Evolutionary conservation across 1,140 invertebrate genomes (phyloP).

Genomic region (Uloborus diversus): DNA sequence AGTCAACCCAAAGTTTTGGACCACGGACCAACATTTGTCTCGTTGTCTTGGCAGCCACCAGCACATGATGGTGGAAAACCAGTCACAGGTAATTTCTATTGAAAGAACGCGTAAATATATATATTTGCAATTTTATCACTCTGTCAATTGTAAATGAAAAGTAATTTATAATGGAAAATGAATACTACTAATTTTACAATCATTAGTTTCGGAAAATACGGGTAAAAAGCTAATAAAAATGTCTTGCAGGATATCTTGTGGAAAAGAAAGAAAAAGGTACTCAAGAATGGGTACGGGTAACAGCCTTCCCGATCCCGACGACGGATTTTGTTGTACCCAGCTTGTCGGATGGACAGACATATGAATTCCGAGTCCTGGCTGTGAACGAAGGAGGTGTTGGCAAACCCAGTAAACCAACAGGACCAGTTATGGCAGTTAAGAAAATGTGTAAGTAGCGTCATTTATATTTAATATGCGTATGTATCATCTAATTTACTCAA

Average conservation of each 20-base stretch:
- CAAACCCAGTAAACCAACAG: constrained; percentile 90
- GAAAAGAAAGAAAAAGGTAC: constrained; percentile 94
- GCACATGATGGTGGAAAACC: constrained; percentile 93
- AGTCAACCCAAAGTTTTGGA: constrained; percentile 88
- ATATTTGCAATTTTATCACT: too few species aligned
- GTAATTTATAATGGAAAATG: too few species aligned
- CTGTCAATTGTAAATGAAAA: too few species aligned
- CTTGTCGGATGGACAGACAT: constrained; percentile 87
- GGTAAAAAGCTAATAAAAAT: too few species aligned
- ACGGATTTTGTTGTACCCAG: constrained; percentile 90
- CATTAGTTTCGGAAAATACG: too few species aligned
- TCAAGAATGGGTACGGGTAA: constrained; percentile 90
- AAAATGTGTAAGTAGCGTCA: constrained; percentile 77
- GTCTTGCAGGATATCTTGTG: constrained; percentile 89
- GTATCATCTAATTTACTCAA: too few species aligned
- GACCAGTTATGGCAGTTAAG: constrained; percentile 87
- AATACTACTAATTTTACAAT: too few species aligned
- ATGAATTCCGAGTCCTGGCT: constrained; percentile 93
- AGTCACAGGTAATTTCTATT: constrained; percentile 72
- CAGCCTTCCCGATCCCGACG: constrained; percentile 90
- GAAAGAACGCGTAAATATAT: not conserved
- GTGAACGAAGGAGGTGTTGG: constrained; percentile 97
- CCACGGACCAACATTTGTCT: constrained; percentile 78
- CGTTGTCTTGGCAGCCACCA: constrained; percentile 91
- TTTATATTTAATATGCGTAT: not conserved